Conservation (phyloP, 2,113 vertebrate genomes). For the Stegastes partitus region DNA sequence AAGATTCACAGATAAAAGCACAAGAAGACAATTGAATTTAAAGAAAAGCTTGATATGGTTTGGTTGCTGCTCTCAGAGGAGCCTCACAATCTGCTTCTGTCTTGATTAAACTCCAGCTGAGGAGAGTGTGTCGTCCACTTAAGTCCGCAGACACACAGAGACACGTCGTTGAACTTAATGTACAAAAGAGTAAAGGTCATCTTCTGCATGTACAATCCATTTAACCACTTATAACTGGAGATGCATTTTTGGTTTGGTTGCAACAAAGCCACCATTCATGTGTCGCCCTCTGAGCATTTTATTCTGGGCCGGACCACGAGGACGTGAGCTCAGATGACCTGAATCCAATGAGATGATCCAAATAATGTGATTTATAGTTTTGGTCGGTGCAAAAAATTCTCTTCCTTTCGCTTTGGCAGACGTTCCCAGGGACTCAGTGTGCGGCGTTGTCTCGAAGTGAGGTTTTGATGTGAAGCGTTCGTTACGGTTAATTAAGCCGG, state of each 20-base stretch:
- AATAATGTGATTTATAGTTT: conserved; percentile 35
- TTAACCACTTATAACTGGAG: conserved; percentile 51
- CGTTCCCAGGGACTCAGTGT: background rate
- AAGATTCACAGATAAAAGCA: background rate
- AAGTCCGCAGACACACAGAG: conserved; percentile 1
- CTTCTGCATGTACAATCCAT: conserved; percentile 43
- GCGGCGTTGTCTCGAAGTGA: background rate
- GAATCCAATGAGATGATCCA: conserved; percentile 17
- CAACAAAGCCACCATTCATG: conserved; percentile 73
- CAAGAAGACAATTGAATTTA: background rate
- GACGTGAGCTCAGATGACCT: conserved; percentile 39
- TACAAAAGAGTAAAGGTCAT: conserved; percentile 16
- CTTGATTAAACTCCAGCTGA: background rate
- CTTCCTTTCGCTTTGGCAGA: background rate
- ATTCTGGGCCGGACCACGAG: conserved; percentile 31
- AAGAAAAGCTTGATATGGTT: background rate
- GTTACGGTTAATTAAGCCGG: background rate
- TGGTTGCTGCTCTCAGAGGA: background rate
- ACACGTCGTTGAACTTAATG: background rate
- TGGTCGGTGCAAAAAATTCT: background rate
- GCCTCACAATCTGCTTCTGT: background rate
- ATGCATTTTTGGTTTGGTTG: conserved; percentile 49
- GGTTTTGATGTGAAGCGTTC: background rate
- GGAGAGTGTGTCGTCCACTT: background rate
- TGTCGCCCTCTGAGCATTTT: conserved; percentile 34